Percentiles rank a stretch among this genome's conserved stretches.
phyloP scores from a whole-genome alignment of 2,797 vertebrate species.

The Vespertilio murinus region DNA sequence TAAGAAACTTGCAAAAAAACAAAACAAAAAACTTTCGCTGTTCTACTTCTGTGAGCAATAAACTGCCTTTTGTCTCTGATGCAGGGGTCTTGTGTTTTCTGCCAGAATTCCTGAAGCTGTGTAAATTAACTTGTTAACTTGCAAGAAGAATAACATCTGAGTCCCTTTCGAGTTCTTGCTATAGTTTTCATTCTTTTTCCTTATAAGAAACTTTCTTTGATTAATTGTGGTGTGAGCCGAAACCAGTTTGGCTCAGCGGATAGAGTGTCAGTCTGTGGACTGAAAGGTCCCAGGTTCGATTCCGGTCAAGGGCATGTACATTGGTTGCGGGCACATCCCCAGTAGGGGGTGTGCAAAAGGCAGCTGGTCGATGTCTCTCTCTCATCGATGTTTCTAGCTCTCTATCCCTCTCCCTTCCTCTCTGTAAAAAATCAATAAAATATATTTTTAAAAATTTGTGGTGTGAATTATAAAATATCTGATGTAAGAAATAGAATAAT shows the following conservation, averaged over 20 bases:
- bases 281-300: no score
- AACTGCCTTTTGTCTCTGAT: background rate
- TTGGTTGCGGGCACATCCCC: no score
- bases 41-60: background rate
- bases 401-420: no score
- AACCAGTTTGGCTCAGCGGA: no score
- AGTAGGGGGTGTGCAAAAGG: no score
- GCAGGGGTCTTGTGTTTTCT: background rate
- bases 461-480: background rate
- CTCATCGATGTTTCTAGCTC: no score
- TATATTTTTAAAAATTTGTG: no score
- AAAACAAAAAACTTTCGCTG: background rate
- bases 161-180: background rate
- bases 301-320: no score
- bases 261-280: no score
- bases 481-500: background rate
- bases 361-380: no score
- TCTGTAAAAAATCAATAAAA: no score
- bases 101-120: background rate
- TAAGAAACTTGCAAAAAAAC: background rate
- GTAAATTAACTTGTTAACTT: background rate
- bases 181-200: background rate
- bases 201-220: background rate
- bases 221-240: background rate
- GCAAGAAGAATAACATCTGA: background rate